Percentiles rank a stretch among this genome's conserved stretches.
These are phyloP conservation scores for Drosophila baimaii DNA, from an alignment of 1,140 invertebrate species.

Conservation along the genomic window DNA sequence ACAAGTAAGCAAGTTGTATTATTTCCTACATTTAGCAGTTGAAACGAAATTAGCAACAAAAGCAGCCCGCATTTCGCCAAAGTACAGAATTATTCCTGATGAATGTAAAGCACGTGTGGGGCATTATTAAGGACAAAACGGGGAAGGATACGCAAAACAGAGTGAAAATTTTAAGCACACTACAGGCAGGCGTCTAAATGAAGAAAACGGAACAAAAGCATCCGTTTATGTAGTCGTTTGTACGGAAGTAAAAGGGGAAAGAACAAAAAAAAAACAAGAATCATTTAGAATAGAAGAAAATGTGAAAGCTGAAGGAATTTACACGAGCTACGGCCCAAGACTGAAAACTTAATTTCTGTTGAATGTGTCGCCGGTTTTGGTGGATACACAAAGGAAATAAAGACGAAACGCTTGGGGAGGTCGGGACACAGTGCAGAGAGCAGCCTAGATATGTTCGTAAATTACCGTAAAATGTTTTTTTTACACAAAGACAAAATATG, in stretches of 20 bases:
- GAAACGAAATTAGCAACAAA: constrained; percentile 20
- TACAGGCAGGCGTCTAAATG: constrained; percentile 34
- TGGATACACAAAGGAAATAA: constrained; percentile 21
- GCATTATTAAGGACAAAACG: constrained; percentile 18
- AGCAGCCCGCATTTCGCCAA: constrained; percentile 16
- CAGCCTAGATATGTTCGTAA: background rate
- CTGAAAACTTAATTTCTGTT: constrained; percentile 53
- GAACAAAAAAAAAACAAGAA: background rate
- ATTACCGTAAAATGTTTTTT: constrained; percentile 5
- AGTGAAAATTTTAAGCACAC: constrained; percentile 12
- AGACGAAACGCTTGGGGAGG: constrained; percentile 10
- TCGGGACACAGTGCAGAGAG: background rate
- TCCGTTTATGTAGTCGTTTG: constrained; percentile 7
- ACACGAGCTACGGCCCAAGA: constrained; percentile 26
- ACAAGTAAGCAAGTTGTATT: constrained; percentile 19
- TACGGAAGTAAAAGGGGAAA: constrained; percentile 8
- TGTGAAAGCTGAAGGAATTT: constrained; percentile 18
- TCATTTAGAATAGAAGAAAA: constrained; percentile 6
- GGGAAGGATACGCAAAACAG: constrained; percentile 6
- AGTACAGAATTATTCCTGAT: constrained; percentile 16
- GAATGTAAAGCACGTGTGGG: constrained; percentile 14
- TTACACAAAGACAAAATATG: constrained; percentile 5
- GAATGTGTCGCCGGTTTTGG: constrained; percentile 36
- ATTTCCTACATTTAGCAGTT: constrained; percentile 16
- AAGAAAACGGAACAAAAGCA: constrained; percentile 63